Evolutionary conservation across 2,888 invertebrate species (phyloP).

Genomic region (Leucania comma): DNA sequence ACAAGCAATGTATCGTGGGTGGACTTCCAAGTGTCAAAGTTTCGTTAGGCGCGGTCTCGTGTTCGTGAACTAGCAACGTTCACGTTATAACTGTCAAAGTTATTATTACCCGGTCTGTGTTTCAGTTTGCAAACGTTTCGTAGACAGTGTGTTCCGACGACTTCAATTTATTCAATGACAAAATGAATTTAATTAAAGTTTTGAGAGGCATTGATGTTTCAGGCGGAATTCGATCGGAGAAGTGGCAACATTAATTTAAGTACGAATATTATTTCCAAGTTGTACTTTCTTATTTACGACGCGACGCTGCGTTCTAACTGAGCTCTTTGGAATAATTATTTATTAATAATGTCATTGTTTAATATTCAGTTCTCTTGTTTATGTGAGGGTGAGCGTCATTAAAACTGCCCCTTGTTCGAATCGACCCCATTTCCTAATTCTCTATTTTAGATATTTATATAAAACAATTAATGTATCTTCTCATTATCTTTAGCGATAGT

Average conservation of each 20-base stretch:
- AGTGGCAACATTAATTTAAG: slow-evolving; percentile 63
- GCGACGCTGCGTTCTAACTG: slow-evolving; percentile 13
- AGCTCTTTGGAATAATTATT: slow-evolving; percentile 18
- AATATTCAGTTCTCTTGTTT: slow-evolving; percentile 31
- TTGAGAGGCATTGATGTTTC: slow-evolving; percentile 70
- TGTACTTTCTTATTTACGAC: slow-evolving; percentile 48
- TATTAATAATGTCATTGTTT: slow-evolving; percentile 31
- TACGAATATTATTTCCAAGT: slow-evolving; percentile 46
- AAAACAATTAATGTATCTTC: neutral
- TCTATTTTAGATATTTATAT: neutral
- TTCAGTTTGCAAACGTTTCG: slow-evolving; percentile 72
- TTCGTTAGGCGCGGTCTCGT: slow-evolving; percentile 73
- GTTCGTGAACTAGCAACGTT: slow-evolving; percentile 74
- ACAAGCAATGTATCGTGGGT: slow-evolving; percentile 77
- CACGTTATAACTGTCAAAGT: slow-evolving; percentile 85
- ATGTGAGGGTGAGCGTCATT: neutral
- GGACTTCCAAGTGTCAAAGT: slow-evolving; percentile 83
- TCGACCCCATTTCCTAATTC: neutral
- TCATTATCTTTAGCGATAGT: slow-evolving; percentile 5
- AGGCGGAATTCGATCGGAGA: slow-evolving; percentile 66
- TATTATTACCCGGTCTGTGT: slow-evolving; percentile 78
- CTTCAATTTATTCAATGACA: slow-evolving; percentile 73
- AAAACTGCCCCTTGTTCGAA: neutral
- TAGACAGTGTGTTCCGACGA: slow-evolving; percentile 48
- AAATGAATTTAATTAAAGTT: slow-evolving; percentile 79